Evolutionary conservation across 30 jellyfish, hydroid and myxozoan species (phyloP).

Genomic region (Morbakka virulenta): DNA sequence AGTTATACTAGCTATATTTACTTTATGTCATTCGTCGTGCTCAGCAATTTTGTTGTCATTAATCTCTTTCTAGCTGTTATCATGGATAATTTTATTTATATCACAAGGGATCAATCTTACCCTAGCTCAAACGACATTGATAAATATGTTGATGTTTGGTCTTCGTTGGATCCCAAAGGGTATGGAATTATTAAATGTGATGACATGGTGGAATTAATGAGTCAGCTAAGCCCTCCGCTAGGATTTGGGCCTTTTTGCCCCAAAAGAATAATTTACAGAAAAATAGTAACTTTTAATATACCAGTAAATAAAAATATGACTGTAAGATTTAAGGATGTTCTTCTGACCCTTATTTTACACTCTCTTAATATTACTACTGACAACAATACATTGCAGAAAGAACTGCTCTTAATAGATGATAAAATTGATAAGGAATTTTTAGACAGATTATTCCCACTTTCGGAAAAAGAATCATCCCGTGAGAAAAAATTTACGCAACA

Average conservation of each 20-base stretch:
- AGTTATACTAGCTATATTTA: slow-evolving; percentile 41
- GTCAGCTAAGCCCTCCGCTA: slow-evolving; percentile 70
- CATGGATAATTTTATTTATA: slow-evolving; percentile 80
- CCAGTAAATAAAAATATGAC: slow-evolving; percentile 36
- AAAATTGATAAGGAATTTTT: too few relatives aligned
- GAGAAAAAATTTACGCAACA: too few relatives aligned
- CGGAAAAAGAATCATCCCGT: too few relatives aligned
- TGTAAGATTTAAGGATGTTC: slow-evolving; percentile 45
- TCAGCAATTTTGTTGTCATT: slow-evolving; percentile 65
- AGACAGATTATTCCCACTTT: too few relatives aligned
- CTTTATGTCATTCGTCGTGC: slow-evolving; percentile 62
- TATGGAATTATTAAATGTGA: slow-evolving; percentile 15
- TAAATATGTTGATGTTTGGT: slow-evolving; percentile 42
- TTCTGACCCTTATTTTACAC: too few relatives aligned
- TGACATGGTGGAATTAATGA: slow-evolving; percentile 27
- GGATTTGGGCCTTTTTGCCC: slow-evolving; percentile 82
- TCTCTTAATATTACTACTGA: too few relatives aligned
- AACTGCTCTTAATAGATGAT: too few relatives aligned
- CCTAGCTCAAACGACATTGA: slow-evolving; percentile 58
- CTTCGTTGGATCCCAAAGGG: slow-evolving; percentile 15
- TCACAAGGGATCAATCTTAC: slow-evolving; percentile 59
- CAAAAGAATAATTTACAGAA: slow-evolving; percentile 41
- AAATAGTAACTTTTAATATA: slow-evolving; percentile 25
- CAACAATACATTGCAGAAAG: too few relatives aligned
- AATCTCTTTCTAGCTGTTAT: slow-evolving; percentile 77